phyloP scores from a whole-genome alignment of 2,888 invertebrate species.

The Vandiemenella viatica region DNA sequence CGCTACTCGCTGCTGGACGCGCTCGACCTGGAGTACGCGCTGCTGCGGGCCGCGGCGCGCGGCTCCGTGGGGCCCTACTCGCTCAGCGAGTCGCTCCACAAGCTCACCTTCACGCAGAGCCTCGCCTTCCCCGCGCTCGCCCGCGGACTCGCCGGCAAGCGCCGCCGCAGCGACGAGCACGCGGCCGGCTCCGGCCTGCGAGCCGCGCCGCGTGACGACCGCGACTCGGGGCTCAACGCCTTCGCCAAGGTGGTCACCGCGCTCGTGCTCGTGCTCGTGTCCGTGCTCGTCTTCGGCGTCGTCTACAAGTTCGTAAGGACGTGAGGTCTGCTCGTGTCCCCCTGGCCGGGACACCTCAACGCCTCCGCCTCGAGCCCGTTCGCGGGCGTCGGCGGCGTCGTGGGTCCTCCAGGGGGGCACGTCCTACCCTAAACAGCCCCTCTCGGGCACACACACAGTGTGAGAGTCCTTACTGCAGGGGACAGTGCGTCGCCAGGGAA shows the following conservation, averaged over 20 bases:
- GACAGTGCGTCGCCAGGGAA: no score
- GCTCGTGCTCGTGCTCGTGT: conserved; percentile 48
- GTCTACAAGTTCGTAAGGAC: conserved; percentile 59
- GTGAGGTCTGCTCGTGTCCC: conserved; percentile 63
- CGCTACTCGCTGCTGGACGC: conserved; percentile 55
- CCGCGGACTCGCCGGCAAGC: conserved; percentile 47
- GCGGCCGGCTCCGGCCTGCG: conserved; percentile 24
- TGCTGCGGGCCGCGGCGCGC: conserved; percentile 49
- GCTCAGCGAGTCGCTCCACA: conserved; percentile 53
- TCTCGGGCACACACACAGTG: no score
- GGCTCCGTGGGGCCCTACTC: conserved; percentile 54
- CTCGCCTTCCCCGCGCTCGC: conserved; percentile 57
- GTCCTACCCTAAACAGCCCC: not conserved
- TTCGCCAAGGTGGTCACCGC: conserved; percentile 58
- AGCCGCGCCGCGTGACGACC: no score
- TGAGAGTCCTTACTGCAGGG: no score
- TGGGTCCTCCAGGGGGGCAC: not conserved
- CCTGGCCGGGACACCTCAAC: conserved; percentile 21
- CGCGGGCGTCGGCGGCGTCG: not conserved
- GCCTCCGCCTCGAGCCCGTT: no score
- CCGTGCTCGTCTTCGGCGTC: conserved; percentile 54
- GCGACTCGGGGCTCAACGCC: conserved; percentile 49
- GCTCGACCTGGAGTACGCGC: conserved; percentile 52
- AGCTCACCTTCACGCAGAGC: conserved; percentile 50
- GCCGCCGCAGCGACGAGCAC: conserved; percentile 27